Evolutionary conservation across 2,113 vertebrate genomes (phyloP).

Genomic region (Gracilinanus agilis): DNA sequence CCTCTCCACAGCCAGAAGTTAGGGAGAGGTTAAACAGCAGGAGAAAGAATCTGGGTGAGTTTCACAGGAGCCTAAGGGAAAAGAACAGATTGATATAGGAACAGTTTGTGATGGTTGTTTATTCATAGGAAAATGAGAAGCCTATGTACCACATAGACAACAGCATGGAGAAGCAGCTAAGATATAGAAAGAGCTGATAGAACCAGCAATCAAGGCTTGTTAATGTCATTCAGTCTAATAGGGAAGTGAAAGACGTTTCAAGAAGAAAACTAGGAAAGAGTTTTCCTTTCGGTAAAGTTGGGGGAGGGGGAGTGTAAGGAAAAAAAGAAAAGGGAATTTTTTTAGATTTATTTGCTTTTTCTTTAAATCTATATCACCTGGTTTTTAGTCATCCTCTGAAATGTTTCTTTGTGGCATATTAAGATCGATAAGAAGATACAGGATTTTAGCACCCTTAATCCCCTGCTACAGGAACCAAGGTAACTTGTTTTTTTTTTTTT

Average conservation of each 20-base stretch:
- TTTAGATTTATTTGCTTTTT: neutral
- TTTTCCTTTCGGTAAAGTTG: neutral
- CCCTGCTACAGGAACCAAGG: neutral
- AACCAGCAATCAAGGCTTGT: neutral
- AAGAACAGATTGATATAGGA: neutral
- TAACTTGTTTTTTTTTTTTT: neutral
- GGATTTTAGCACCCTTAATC: neutral
- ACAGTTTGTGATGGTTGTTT: neutral
- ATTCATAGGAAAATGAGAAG: neutral
- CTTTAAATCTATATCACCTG: neutral
- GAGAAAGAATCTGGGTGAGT: neutral
- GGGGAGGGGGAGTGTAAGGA: neutral
- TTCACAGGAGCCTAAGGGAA: neutral
- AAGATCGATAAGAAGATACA: neutral
- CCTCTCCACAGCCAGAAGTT: neutral
- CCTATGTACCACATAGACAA: neutral
- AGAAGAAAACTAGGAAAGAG: conserved; percentile 15
- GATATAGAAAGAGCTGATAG: neutral
- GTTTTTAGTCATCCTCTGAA: neutral
- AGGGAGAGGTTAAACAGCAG: neutral
- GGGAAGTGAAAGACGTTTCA: neutral
- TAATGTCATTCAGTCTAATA: neutral
- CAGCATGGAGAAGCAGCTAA: neutral
- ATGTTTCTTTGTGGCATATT: neutral
- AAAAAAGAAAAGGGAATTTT: neutral